These are phyloP conservation scores for Ceyx erithaca DNA, from an alignment of 2,797 vertebrate species.

Conservation along the genomic window DNA sequence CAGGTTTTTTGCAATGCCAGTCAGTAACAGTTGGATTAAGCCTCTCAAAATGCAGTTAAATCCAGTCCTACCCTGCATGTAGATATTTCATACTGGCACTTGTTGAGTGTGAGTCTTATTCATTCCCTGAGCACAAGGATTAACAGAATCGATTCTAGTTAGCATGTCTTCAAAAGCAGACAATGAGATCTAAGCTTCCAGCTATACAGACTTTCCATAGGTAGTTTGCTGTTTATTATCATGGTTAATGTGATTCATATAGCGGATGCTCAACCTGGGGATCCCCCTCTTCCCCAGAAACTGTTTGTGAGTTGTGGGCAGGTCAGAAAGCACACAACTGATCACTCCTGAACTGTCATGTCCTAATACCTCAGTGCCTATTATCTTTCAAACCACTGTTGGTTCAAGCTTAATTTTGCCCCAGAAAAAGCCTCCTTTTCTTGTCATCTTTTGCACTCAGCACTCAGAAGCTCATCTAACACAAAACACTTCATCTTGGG, in stretches of 20 bases:
- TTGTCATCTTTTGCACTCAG: background rate
- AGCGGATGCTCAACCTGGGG: background rate
- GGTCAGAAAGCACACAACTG: background rate
- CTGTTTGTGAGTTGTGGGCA: background rate
- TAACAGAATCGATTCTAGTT: background rate
- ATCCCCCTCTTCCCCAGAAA: background rate
- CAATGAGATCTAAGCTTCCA: background rate
- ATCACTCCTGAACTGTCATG: background rate
- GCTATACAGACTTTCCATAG: background rate
- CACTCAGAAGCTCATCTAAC: constrained; percentile 17
- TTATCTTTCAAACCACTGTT: background rate
- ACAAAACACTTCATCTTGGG: constrained; percentile 10
- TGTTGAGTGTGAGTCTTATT: accelerated
- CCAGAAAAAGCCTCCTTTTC: background rate
- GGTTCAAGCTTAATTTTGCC: background rate
- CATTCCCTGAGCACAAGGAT: background rate
- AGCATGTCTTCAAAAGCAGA: background rate
- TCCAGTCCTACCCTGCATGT: background rate
- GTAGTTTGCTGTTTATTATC: background rate
- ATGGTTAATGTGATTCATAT: background rate
- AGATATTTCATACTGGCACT: background rate
- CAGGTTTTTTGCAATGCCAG: background rate
- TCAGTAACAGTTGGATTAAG: background rate
- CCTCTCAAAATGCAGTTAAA: background rate
- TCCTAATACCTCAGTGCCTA: background rate